Percentiles rank a stretch among this genome's conserved stretches.
These are phyloP conservation scores for Amphilophus citrinellus DNA, from an alignment of 2,113 vertebrate genomes.

Conservation along the genomic window DNA sequence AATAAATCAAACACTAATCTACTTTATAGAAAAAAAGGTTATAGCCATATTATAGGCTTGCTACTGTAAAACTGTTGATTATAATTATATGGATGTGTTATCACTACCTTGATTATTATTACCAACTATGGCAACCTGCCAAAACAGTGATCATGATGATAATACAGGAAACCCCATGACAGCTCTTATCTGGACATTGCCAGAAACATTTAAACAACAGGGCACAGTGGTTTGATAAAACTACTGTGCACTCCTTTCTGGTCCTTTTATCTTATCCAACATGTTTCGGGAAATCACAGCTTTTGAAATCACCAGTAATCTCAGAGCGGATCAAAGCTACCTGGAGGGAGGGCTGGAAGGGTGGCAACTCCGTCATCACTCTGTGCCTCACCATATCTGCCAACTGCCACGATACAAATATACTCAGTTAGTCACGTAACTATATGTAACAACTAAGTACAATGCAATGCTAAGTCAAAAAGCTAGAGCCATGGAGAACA, in stretches of 20 bases:
- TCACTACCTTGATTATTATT: neutral
- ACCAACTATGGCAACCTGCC: constrained; percentile 32
- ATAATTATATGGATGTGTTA: neutral
- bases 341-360: constrained; percentile 68
- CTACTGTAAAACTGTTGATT: neutral
- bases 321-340: constrained; percentile 55
- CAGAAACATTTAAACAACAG: constrained; percentile 29
- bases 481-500: neutral
- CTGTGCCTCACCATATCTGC: constrained; percentile 78
- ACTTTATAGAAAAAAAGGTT: neutral
- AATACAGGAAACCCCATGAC: constrained; percentile 32
- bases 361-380: constrained; percentile 69
- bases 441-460: neutral
- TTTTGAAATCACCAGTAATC: neutral
- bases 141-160: constrained; percentile 23
- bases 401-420: constrained; percentile 50
- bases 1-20: neutral
- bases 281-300: constrained; percentile 13
- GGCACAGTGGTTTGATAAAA: constrained; percentile 29
- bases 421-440: neutral
- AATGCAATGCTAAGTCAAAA: neutral
- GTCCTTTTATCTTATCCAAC: neutral
- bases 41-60: neutral
- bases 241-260: constrained; percentile 15
- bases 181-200: constrained; percentile 48